A percentile compares a stretch with the other conserved stretches of the same genome.
These are phyloP conservation scores for Erebia palarica DNA, from an alignment of 2,888 invertebrate species.

Conservation along the genomic window DNA sequence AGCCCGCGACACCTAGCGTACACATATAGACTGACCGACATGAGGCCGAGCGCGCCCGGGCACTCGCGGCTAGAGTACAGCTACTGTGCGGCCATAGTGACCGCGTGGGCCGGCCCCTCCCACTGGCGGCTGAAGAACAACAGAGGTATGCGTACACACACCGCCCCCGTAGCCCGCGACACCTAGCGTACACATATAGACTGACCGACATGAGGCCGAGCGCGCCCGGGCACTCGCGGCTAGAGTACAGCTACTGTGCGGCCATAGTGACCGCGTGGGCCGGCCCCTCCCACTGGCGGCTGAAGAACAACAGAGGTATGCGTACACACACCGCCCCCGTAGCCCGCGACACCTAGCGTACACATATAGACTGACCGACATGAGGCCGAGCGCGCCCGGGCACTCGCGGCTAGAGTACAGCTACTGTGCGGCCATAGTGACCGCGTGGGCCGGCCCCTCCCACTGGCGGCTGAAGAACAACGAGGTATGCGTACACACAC, in stretches of 20 bases:
- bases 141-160: constrained; percentile 49
- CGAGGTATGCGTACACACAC: constrained; percentile 16
- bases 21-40: constrained; percentile 70
- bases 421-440: no score
- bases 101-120: constrained; percentile 91
- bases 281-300: constrained; percentile 92
- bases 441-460: no score
- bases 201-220: constrained; percentile 83
- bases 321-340: no score
- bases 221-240: constrained; percentile 70
- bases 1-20: constrained; percentile 39
- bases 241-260: constrained; percentile 87
- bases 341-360: no score
- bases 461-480: constrained; percentile 89
- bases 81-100: constrained; percentile 82
- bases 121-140: constrained; percentile 89
- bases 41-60: constrained; percentile 77
- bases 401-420: no score
- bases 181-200: constrained; percentile 17
- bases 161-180: constrained; percentile 48
- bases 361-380: no score
- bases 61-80: constrained; percentile 86
- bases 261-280: constrained; percentile 87
- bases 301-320: constrained; percentile 77
- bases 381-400: no score